These are phyloP conservation scores for Adoxophyes honmai DNA, from an alignment of 1,140 invertebrate genomes.

Conservation along the genomic window DNA sequence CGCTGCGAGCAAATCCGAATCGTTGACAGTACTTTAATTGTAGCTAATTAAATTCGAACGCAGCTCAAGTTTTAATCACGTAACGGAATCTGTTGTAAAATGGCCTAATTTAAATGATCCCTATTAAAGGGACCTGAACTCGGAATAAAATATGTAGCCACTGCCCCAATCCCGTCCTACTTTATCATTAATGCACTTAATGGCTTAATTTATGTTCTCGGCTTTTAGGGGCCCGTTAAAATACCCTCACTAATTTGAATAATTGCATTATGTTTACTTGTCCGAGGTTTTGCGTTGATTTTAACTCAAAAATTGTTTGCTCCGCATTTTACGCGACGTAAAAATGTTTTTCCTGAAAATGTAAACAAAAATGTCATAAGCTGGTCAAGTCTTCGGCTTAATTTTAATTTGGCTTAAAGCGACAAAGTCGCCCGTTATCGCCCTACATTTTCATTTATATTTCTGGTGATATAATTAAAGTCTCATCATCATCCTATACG, in stretches of 20 bases:
- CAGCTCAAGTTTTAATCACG: neutral
- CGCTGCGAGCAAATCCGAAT: no score
- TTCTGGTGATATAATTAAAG: no score
- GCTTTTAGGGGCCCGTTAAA: constrained; percentile 2
- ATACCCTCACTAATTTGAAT: constrained; percentile 13
- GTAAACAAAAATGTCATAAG: no score
- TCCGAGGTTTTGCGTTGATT: neutral
- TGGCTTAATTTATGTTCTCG: constrained; percentile 13
- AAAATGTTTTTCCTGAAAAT: no score
- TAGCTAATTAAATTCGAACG: neutral
- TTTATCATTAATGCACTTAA: constrained; percentile 15
- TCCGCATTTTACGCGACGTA: no score
- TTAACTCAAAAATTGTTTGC: neutral
- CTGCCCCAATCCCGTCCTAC: constrained; percentile 4
- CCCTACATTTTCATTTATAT: no score
- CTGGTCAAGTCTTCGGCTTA: no score
- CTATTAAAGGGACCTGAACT: constrained; percentile 3
- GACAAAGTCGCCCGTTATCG: no score
- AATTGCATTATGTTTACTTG: constrained; percentile 14
- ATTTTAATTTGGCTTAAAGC: no score
- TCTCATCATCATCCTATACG: no score
- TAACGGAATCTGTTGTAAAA: neutral
- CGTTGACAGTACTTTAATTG: no score
- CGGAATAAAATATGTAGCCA: constrained; percentile 5
- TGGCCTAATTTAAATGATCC: neutral